phyloP scores from a whole-genome alignment of 2,888 invertebrate genomes.

The Drosophila koepferae region DNA sequence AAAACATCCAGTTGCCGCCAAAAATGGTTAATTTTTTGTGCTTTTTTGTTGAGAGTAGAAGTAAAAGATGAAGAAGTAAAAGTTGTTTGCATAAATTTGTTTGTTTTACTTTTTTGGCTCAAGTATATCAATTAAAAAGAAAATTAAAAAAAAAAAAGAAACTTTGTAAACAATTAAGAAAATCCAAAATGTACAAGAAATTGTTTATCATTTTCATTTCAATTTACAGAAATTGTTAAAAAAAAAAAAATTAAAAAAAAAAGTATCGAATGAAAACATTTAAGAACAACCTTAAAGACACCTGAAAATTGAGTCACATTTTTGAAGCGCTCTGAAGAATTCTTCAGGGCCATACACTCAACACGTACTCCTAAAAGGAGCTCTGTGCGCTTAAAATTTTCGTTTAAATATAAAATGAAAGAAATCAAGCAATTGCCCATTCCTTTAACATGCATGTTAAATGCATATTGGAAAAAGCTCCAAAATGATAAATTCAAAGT shows the following conservation, averaged over 20 bases:
- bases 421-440: constrained; percentile 32
- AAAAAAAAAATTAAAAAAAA: constrained; percentile 9
- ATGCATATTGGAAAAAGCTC: constrained; percentile 26
- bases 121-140: constrained; percentile 33
- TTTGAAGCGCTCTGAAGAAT: constrained; percentile 2
- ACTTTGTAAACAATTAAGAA: constrained; percentile 43
- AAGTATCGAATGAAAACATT: constrained; percentile 5
- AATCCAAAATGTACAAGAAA: constrained; percentile 70
- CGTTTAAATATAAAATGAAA: no score
- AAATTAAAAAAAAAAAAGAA: background rate
- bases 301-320: constrained; percentile 42
- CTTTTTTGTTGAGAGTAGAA: constrained; percentile 45
- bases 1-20: constrained; percentile 22
- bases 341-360: constrained; percentile 6
- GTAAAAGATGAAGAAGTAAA: constrained; percentile 16
- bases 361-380: constrained; percentile 16
- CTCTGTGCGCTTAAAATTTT: no score
- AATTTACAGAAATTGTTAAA: constrained; percentile 59
- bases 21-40: constrained; percentile 36
- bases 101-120: constrained; percentile 24
- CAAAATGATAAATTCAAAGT: constrained; percentile 5
- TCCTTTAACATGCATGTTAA: constrained; percentile 43
- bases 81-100: constrained; percentile 39
- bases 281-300: constrained; percentile 20
- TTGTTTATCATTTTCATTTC: constrained; percentile 42